Percentiles rank a stretch among this genome's conserved stretches.
phyloP scores from a whole-genome alignment of 2,797 vertebrate species.

The Diglossa cyanea region DNA sequence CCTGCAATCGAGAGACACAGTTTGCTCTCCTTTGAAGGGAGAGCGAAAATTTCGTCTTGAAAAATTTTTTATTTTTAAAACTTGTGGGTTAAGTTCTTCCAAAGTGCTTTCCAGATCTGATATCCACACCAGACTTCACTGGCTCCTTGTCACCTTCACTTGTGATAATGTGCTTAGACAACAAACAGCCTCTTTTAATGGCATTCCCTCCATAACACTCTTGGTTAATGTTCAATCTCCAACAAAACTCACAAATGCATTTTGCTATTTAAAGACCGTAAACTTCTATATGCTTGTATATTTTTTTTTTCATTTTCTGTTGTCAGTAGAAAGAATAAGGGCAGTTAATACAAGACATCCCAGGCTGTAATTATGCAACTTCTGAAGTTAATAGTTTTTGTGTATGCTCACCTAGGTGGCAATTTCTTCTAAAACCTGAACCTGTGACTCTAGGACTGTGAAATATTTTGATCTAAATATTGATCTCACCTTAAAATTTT shows the following conservation, averaged over 20 bases:
- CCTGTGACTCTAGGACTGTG: background rate
- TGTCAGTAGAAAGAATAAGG: background rate
- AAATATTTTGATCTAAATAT: background rate
- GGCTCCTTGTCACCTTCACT: conserved; percentile 19
- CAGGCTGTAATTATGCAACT: background rate
- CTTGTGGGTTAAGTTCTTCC: background rate
- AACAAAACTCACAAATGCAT: background rate
- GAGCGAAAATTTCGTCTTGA: background rate
- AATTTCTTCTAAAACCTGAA: background rate
- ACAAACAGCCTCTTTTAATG: background rate
- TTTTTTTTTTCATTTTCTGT: background rate
- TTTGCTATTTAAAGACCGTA: background rate
- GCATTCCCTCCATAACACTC: background rate
- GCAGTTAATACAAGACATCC: background rate
- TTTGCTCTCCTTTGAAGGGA: background rate
- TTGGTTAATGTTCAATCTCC: background rate
- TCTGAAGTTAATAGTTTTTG: background rate
- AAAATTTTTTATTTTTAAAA: background rate
- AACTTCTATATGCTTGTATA: background rate
- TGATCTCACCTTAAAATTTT: background rate
- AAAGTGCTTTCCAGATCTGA: conserved; percentile 37
- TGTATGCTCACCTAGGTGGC: background rate
- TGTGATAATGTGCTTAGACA: background rate
- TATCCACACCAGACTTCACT: background rate
- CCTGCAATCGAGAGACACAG: background rate